Evolutionary conservation across 2,888 invertebrate species (phyloP), one percentile per base, ranked within the genome.

Genomic region (Muschampia plurimacula): DNA sequence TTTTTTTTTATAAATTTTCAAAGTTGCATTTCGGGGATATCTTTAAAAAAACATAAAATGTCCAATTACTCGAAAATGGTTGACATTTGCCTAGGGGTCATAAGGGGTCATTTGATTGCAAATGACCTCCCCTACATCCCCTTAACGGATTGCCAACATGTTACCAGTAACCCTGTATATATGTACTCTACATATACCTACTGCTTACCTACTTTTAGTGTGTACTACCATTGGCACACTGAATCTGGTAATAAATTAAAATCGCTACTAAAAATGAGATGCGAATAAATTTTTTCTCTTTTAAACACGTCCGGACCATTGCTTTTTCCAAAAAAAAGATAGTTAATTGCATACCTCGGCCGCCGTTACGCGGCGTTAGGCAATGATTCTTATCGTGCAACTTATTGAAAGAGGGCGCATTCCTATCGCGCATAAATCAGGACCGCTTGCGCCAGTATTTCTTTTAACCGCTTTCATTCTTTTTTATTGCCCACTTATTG

Each of bases 361-460:
- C 83, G 78, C 78, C 83, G 81, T 86, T 85, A 83, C 86, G 84
- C 85, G 81, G 83, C 84, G 77, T 78, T 82, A 78, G 81, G 89
- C 90, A 88, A 91, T 90, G 92, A 90, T 92, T 92, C 91, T 92
- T 92, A 93, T 93, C 93, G 82, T 75, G 74, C 77, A 78, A 84
- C 85, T 92, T 92, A 93, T 93, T 92, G 92, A 93, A 92, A 87
- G 83, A 91, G 91, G 86, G 84, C 83, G 84, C 86, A 91, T 90
- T 92, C 92, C 93, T 84, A 83, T 84, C 84, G 79, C 82, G 90
- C 88, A 92, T 93, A 93, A 93, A 93, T 93, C 93, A 91, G 87
- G 80, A 76, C 80, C 79, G 80, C 79, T 80, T 81, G 83, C 46
- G 63, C 62, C 49, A 66, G 67, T 89, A 88, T 87, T 88, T 88